Evolutionary conservation across 2,888 invertebrate genomes (phyloP).

Genomic region (Andrena minutula): DNA sequence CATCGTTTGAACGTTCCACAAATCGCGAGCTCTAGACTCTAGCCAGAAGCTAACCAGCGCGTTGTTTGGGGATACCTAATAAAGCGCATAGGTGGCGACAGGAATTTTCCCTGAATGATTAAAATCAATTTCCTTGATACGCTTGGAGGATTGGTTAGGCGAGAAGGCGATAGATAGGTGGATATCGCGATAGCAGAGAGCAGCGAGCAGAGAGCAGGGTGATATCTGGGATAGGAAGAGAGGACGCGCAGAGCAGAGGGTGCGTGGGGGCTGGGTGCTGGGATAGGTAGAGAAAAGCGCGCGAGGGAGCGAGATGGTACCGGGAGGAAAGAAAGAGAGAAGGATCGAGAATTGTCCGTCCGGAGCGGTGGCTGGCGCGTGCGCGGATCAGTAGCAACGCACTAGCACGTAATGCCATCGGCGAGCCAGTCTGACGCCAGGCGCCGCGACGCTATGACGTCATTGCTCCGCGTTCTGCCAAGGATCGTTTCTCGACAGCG

Average conservation of each 20-base stretch:
- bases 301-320: slow-evolving; percentile 12
- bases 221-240: slow-evolving; percentile 31
- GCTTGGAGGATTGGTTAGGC: not conserved
- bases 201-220: slow-evolving; percentile 10
- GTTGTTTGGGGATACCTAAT: not conserved
- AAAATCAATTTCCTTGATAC: slow-evolving; percentile 10
- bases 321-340: slow-evolving; percentile 35
- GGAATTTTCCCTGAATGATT: not conserved
- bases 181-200: slow-evolving; percentile 8
- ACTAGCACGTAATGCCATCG: slow-evolving; percentile 63
- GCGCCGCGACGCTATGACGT: slow-evolving; percentile 84
- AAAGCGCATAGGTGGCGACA: not conserved
- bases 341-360: slow-evolving; percentile 47
- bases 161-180: not conserved
- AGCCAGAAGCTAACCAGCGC: too few species aligned
- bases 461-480: slow-evolving; percentile 75
- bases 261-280: not conserved
- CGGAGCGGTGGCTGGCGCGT: slow-evolving; percentile 59
- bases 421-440: slow-evolving; percentile 83
- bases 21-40: too few species aligned
- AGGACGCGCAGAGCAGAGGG: slow-evolving; percentile 4
- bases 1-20: too few species aligned
- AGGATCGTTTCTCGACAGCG: slow-evolving; percentile 64
- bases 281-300: not conserved
- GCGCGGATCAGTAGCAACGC: slow-evolving; percentile 61